Base-by-base conservation (phyloP, 2,888 invertebrate species). In the Drosophila helvetica region DNA sequence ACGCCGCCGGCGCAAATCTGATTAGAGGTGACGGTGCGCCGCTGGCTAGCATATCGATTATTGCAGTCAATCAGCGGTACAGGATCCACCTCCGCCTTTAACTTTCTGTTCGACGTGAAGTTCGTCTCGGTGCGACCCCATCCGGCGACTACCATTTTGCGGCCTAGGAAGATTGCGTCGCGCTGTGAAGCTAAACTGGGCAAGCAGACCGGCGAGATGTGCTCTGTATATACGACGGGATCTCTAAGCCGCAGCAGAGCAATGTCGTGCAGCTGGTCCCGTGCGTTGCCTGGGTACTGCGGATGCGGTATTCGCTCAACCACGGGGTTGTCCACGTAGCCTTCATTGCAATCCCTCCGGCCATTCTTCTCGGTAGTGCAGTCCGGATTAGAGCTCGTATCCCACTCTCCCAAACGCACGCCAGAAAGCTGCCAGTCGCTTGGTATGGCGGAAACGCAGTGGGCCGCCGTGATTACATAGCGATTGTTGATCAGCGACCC, bases 391-490 rank as follows among this genome's bases (percentile, higher is more conserved):
- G 75, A 81, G 3, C 62, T 60, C 1, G 87, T 85, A 60, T 92
- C 90, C 93, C 91, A 92, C 69, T 92, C 92, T 15, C 92, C 92
- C 7, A 92, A 70, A 22, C 92, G 91, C 22, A 91, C 89, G 0
- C 85, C 86, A 1, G 78, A 72, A 12, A 96, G 82, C 72, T 90
- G 93, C 95, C 95, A 96, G n/a, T 91, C 92, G 3, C 80, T 77
- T 0, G 95, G 95, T 17, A 96, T 90, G 65, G 94, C 94, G 76
- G 93, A 94, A n/a, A 96, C 92, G 81, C 96, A 96, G 89, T 96
- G 96, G 0, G 95, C 96, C 0, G 96, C 96, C 0, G 96, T 96
- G 57, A 96, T 77, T 0, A 96, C 94, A 88, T 96, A 96, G 75
- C 94, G 93, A 0, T 87, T 81, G 53, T 89, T 91, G 58, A 96